Evolutionary conservation across 1,140 invertebrate species (phyloP), one percentile per base, ranked within the genome.

Genomic region (Dreissena rostriformis): DNA sequence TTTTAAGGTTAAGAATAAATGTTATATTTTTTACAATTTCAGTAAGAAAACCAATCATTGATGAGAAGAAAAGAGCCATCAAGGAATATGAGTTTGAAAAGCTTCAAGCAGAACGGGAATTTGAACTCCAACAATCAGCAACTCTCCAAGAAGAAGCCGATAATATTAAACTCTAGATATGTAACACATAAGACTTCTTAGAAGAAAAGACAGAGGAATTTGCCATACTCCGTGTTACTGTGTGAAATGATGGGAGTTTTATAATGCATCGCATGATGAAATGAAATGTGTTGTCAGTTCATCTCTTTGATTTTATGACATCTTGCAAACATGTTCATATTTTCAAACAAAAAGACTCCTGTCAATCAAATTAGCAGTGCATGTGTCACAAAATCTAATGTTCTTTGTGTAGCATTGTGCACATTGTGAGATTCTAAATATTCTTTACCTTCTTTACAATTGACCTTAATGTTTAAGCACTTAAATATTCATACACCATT

Each of bases 31-130:
- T 22, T 68, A 26, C 67, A 55, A 39, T 77, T 77, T 51, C 75
- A 77, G 75, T 65, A 8, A 51, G 75, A 77, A 67, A 52, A 52
- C 75, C 75, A 66, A 52, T 77, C 51, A 10, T 66, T 11, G 15
- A 39, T 15, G 75, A 77, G 52, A 77, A 65, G 28, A 52, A 39
- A 52, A 77, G 75, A 51, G 51, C 67, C 49, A 22, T 65, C 6
- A 66, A 77, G 22, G 75, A 77, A 52, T 22, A 14, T 6, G 28
- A 66, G 53, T 67, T 77, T 63, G 29, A 61, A 26, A 49, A 17
- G n/a, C 51, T 77, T 24, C 75, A 77, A 67, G 61, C 61, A 49
- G 63, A 77, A n/a, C 66, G 61, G 29, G 75, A 77, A 29, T 39
- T 22, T 17, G 7, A 39, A 39, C 19, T 49, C 6, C 61, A 39